Percentiles rank a stretch among this genome's conserved stretches.
Conservation (phyloP, 2,113 vertebrate genomes). For the Petromus typicus region DNA sequence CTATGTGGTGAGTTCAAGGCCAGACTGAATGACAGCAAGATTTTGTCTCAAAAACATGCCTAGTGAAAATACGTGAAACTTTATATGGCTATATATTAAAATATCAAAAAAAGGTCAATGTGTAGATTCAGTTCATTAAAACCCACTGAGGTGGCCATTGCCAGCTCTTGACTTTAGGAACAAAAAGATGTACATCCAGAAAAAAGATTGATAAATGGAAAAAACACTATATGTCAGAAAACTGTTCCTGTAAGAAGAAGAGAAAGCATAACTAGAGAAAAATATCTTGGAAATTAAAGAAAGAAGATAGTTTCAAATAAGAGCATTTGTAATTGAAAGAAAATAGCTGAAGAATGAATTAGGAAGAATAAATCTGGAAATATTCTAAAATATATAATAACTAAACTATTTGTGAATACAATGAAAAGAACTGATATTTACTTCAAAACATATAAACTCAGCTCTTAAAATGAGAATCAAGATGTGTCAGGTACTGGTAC, state of each 20-base stretch:
- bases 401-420: constrained; percentile 22
- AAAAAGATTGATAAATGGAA: neutral
- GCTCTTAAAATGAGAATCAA: neutral
- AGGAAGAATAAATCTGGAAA: neutral
- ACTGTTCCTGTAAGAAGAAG: neutral
- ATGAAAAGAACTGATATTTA: neutral
- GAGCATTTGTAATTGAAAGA: neutral
- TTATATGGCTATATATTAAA: neutral
- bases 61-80: constrained; percentile 2
- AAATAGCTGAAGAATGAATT: neutral
- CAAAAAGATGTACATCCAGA: neutral
- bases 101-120: neutral
- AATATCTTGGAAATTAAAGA: neutral
- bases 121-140: neutral
- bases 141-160: neutral
- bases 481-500: too few species aligned
- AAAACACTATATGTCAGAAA: neutral
- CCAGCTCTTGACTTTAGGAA: neutral
- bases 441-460: neutral
- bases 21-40: neutral
- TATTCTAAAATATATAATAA: neutral
- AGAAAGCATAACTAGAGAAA: neutral
- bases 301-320: neutral
- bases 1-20: neutral
- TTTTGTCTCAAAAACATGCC: neutral